Percentiles rank a stretch among this genome's conserved stretches.
Evolutionary conservation across 2,797 vertebrate species (phyloP).

Genomic region (Aulostomus chinensis): DNA sequence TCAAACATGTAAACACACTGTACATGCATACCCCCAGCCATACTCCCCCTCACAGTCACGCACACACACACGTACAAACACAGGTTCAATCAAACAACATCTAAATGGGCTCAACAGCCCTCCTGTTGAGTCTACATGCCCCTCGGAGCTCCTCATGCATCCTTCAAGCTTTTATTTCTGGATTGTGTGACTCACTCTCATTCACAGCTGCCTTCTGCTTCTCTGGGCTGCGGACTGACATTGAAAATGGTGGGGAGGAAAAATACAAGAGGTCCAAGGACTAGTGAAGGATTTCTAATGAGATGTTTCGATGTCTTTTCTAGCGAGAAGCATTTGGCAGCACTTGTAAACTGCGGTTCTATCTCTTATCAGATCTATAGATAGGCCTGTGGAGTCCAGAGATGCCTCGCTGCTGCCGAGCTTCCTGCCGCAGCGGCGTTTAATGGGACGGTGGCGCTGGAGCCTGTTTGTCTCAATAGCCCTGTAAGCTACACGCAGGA

Average conservation of each 20-base stretch:
- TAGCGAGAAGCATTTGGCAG: slow-evolving; percentile 21
- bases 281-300: slow-evolving; percentile 44
- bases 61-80: slow-evolving; percentile 18
- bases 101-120: slow-evolving; percentile 32
- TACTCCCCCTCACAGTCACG: not conserved
- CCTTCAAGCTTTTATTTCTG: slow-evolving; percentile 45
- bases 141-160: slow-evolving; percentile 32
- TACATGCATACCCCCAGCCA: slow-evolving; percentile 7
- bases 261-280: slow-evolving; percentile 51
- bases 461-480: slow-evolving; percentile 30
- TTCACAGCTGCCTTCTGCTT: slow-evolving; percentile 46
- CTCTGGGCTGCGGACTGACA: slow-evolving; percentile 30
- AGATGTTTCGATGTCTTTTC: slow-evolving; percentile 36
- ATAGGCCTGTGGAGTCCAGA: slow-evolving; percentile 27
- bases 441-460: slow-evolving; percentile 32
- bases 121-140: slow-evolving; percentile 38
- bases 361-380: slow-evolving; percentile 64
- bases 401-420: slow-evolving; percentile 29
- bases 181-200: slow-evolving; percentile 56
- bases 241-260: slow-evolving; percentile 52
- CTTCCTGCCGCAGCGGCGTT: slow-evolving; percentile 51
- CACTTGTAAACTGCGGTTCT: slow-evolving; percentile 36
- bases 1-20: not conserved
- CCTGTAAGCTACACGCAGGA: slow-evolving; percentile 17
- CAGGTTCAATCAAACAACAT: slow-evolving; percentile 29